phyloP scores from a whole-genome alignment of 2,888 invertebrate genomes.

The Drosophila setosimentum region DNA sequence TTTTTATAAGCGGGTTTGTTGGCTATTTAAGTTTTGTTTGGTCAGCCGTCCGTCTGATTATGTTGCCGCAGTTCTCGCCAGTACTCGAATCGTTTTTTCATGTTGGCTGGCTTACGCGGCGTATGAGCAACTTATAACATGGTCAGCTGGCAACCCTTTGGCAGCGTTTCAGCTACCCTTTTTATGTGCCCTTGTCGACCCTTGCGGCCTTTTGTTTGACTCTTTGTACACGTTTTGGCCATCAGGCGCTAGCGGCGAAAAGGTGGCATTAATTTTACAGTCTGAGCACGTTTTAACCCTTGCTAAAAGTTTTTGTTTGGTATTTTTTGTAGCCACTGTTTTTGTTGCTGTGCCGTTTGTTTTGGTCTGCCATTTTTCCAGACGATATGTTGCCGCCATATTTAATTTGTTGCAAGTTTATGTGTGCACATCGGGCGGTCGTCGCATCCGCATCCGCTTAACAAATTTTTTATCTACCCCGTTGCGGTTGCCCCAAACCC shows the following conservation, averaged over 20 bases:
- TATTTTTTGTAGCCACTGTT: constrained; percentile 19
- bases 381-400: constrained; percentile 78
- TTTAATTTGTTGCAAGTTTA: constrained; percentile 74
- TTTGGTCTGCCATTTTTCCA: constrained; percentile 76
- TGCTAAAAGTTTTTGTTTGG: constrained; percentile 52
- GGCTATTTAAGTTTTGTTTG: constrained; percentile 48
- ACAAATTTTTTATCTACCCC: constrained; percentile 50
- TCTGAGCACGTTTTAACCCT: constrained; percentile 76
- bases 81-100: constrained; percentile 23
- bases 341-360: constrained; percentile 56
- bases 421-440: constrained; percentile 34
- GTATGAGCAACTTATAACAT: constrained; percentile 50
- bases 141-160: constrained; percentile 43
- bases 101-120: constrained; percentile 44
- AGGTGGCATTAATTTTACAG: constrained; percentile 77
- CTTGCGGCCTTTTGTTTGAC: constrained; percentile 57
- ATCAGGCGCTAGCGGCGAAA: constrained; percentile 43
- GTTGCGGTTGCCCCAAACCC: constrained; percentile 31
- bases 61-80: constrained; percentile 7
- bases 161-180: constrained; percentile 28
- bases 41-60: constrained; percentile 47
- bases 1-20: constrained; percentile 38
- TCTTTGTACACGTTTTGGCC: constrained; percentile 62
- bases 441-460: constrained; percentile 62
- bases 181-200: constrained; percentile 16